Conservation (phyloP, 2,797 vertebrate species). For the Gambusia yucatana region DNA sequence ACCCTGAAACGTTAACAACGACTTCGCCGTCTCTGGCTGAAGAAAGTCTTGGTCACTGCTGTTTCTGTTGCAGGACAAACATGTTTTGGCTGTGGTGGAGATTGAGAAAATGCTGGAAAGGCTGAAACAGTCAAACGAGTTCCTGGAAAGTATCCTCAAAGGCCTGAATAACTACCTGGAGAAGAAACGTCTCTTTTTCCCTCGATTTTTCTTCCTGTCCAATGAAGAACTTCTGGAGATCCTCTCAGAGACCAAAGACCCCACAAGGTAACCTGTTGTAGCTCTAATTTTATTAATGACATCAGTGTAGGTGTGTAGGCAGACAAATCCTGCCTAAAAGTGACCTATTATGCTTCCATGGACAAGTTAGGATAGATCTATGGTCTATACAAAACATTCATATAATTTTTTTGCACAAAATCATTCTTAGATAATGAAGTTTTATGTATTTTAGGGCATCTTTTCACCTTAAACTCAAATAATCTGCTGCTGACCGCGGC, state of each 20-base stretch:
- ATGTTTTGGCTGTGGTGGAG: slow-evolving; percentile 83
- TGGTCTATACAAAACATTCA: too few relatives aligned
- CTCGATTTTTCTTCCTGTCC: slow-evolving; percentile 95
- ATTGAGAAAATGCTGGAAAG: slow-evolving; percentile 88
- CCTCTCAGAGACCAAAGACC: slow-evolving; percentile 93
- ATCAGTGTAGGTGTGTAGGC: not conserved
- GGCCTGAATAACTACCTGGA: slow-evolving; percentile 93
- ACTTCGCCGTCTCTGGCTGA: not conserved
- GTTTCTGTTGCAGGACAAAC: slow-evolving; percentile 81
- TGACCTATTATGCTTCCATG: too few relatives aligned
- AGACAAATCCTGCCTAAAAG: not conserved
- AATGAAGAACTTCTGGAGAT: slow-evolving; percentile 95
- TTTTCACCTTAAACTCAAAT: too few relatives aligned
- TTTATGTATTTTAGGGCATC: too few relatives aligned
- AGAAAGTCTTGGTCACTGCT: not conserved
- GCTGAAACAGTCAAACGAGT: slow-evolving; percentile 84
- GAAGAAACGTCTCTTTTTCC: slow-evolving; percentile 91
- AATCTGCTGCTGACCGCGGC: too few relatives aligned
- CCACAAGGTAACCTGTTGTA: slow-evolving; percentile 81
- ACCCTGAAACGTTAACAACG: not conserved
- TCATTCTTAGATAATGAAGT: too few relatives aligned
- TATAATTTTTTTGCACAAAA: too few relatives aligned
- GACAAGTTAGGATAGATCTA: too few relatives aligned
- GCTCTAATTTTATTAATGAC: not conserved
- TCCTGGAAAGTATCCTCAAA: slow-evolving; percentile 90